Evolutionary conservation across 2,113 vertebrate species (phyloP).

Genomic region (Sclerurus mexicanus): DNA sequence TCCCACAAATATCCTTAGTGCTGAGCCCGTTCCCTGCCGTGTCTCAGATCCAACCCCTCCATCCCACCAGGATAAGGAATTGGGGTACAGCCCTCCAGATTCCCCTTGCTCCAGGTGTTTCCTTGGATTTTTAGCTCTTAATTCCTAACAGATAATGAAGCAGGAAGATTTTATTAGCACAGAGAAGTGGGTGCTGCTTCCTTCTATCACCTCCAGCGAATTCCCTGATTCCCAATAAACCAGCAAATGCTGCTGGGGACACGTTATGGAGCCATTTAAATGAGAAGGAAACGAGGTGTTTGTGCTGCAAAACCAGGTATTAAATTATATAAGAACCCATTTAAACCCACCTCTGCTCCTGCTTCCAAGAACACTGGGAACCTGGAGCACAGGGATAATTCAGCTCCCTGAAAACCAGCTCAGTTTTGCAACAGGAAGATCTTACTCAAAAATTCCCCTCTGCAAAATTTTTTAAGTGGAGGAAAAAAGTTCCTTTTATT

Average conservation of each 20-base stretch:
- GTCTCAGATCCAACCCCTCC: not conserved
- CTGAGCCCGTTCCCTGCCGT: rapidly evolving
- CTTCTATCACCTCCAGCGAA: not conserved
- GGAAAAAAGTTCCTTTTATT: not conserved
- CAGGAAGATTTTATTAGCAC: rapidly evolving
- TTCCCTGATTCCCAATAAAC: constrained; percentile 15
- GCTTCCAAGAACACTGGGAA: rapidly evolving
- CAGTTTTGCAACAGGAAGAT: not conserved
- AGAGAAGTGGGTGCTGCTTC: not conserved
- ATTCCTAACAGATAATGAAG: not conserved
- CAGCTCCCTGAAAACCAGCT: not conserved
- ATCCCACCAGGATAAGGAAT: not conserved
- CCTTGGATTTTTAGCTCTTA: not conserved
- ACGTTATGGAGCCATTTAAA: constrained; percentile 2
- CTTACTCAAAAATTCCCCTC: not conserved
- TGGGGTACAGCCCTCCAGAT: rapidly evolving
- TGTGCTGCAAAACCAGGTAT: constrained; percentile 4
- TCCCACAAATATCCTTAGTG: not conserved
- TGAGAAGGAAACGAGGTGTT: not conserved
- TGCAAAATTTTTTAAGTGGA: not conserved
- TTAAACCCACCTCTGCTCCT: not conserved
- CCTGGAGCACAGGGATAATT: not conserved
- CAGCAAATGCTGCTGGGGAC: constrained; percentile 36
- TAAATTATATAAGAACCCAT: constrained; percentile 13
- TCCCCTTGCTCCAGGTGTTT: not conserved